Evolutionary conservation across 2,888 invertebrate species (phyloP).

Genomic region (Xanthorhoe spadicearia): DNA sequence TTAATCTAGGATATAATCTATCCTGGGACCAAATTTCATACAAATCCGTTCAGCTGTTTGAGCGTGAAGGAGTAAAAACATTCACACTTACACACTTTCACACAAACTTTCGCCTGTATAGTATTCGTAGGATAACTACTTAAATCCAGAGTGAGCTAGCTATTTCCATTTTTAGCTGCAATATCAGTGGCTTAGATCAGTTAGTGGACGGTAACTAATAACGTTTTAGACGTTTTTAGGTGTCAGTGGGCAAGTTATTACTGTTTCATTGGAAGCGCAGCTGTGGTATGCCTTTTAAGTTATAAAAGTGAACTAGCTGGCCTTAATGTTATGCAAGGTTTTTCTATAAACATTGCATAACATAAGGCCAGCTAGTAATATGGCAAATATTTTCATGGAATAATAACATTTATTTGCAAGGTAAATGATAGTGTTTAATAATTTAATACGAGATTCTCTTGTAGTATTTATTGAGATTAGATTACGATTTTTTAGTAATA

Average conservation of each 20-base stretch:
- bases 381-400: not conserved
- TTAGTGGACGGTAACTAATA: slow-evolving; percentile 69
- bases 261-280: slow-evolving; percentile 43
- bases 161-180: slow-evolving; percentile 8
- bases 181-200: slow-evolving; percentile 55
- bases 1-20: too few relatives aligned
- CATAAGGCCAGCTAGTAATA: too few relatives aligned
- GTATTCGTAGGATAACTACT: too few relatives aligned
- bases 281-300: slow-evolving; percentile 39
- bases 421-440: not conserved
- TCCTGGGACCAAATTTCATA: too few relatives aligned
- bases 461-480: not conserved
- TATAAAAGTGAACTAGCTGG: slow-evolving; percentile 28
- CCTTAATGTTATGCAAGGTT: slow-evolving; percentile 1
- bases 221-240: slow-evolving; percentile 66
- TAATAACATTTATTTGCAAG: too few relatives aligned
- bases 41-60: too few relatives aligned
- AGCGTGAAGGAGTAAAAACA: too few relatives aligned
- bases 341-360: too few relatives aligned
- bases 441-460: not conserved
- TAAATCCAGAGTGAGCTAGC: slow-evolving; percentile 12
- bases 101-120: too few relatives aligned
- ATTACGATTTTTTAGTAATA: not conserved
- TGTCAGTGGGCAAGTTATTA: slow-evolving; percentile 58
- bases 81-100: too few relatives aligned